Evolutionary conservation across 2,113 vertebrate genomes (phyloP), one percentile per base, ranked within the genome.

Genomic region (Cyanoderma ruficeps): DNA sequence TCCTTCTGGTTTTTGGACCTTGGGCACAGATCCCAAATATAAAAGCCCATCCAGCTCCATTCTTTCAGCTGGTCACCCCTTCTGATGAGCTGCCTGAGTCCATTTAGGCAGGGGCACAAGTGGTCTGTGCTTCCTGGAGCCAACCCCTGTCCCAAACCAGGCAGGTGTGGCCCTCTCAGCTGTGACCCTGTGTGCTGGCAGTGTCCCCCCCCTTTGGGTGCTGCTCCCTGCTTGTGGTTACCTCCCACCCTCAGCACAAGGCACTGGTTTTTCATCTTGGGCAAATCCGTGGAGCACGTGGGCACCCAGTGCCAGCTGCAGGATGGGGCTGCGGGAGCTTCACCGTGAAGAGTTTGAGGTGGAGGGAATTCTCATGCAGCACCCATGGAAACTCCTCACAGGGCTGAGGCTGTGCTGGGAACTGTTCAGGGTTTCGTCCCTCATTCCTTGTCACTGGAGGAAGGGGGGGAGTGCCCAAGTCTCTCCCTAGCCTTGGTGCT

Each of bases 281-380:
- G 44, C 13, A 42, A 39, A 19, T 46, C 9, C 2, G 0, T 4
- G 52, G 39, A 16, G 24, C 41, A 28, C 0, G 0, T 14, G 35
- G 24, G 59, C 44, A 25, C 8, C 13, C 24, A 8, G 46, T 12
- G 10, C 30, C 13, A 22, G 64, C 55, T 44, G 8, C 17, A 46
- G 49, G 79, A 39, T 7, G 16, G 11, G 30, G 27, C 69, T 71
- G 63, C 41, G 24, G 41, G 57, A 61, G 8, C 7, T 15, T 60
- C 12, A 30, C 27, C 28, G 31, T 53, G 21, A 30, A 27, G 55
- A 59, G 7, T 27, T 30, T 30, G 39, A 56, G 49, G 15, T 23
- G 22, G 18, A 39, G 21, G 37, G 15, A 28, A 5, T 76, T 89
- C 13, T 20, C 28, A 8, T 31, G 52, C 57, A 94, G 63, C 74